phyloP scores from a whole-genome alignment of 2,113 vertebrate species.

The Myrmophylax atrothorax region DNA sequence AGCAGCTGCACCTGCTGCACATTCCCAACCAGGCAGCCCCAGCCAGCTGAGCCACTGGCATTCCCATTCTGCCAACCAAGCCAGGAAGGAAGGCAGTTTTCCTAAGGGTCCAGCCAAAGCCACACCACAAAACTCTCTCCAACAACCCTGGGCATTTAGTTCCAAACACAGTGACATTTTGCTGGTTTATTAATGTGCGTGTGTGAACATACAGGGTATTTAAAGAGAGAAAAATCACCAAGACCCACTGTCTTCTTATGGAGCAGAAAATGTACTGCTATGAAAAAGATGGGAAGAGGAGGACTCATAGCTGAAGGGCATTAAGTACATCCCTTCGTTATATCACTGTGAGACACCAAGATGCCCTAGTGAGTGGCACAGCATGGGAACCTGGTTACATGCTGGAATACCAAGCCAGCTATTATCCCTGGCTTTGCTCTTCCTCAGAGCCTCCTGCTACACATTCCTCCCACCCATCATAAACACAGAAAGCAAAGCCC shows the following conservation, averaged over 20 bases:
- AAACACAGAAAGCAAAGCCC: background rate
- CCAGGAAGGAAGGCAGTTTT: background rate
- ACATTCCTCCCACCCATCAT: background rate
- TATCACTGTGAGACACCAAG: rapidly evolving
- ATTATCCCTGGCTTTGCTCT: background rate
- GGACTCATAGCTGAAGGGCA: rapidly evolving
- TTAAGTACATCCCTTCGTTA: background rate
- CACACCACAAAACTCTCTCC: background rate
- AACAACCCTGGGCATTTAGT: rapidly evolving
- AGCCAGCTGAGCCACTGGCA: background rate
- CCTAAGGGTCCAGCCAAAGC: background rate
- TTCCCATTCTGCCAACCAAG: rapidly evolving
- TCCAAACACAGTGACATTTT: rapidly evolving
- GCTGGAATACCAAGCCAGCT: background rate
- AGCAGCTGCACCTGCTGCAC: background rate
- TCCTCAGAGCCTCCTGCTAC: background rate
- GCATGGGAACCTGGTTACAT: background rate
- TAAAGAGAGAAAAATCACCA: background rate
- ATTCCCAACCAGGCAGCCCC: rapidly evolving
- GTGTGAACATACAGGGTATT: rapidly evolving
- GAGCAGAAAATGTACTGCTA: background rate
- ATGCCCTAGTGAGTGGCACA: background rate
- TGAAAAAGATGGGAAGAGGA: rapidly evolving
- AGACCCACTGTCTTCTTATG: rapidly evolving
- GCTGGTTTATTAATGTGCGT: rapidly evolving